These are phyloP conservation scores for Cebus imitator DNA, from an alignment of 2,113 vertebrate species.

Conservation along the genomic window DNA sequence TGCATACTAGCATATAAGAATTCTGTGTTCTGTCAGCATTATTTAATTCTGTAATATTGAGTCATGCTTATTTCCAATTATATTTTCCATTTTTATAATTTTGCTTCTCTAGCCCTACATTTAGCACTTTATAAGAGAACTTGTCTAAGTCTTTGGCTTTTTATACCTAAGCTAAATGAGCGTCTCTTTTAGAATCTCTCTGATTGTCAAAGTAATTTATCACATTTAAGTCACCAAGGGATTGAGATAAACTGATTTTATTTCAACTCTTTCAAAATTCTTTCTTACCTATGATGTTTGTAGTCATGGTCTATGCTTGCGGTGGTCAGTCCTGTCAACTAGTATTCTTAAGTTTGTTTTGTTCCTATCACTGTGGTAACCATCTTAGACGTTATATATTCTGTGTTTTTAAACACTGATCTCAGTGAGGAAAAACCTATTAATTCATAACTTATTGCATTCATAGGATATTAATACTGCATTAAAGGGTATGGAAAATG, in stretches of 20 bases:
- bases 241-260: background rate
- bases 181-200: background rate
- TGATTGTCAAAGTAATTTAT: background rate
- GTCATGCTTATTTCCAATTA: background rate
- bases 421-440: background rate
- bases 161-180: background rate
- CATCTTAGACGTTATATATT: background rate
- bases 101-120: background rate
- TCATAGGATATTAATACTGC: background rate
- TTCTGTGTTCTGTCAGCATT: conserved; percentile 24
- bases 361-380: background rate
- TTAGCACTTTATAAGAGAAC: background rate
- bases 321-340: background rate
- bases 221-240: background rate
- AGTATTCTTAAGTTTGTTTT: background rate
- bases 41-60: background rate
- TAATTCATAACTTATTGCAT: conserved; percentile 8
- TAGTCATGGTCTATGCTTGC: background rate
- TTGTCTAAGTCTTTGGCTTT: background rate
- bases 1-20: background rate
- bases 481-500: background rate
- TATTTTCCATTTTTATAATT: background rate
- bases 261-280: background rate
- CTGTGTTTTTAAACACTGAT: background rate
- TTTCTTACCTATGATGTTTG: background rate